Percentiles rank a stretch among this genome's conserved stretches.
Evolutionary conservation across 2,888 invertebrate species (phyloP).

Genomic region (Drosophila rellima): DNA sequence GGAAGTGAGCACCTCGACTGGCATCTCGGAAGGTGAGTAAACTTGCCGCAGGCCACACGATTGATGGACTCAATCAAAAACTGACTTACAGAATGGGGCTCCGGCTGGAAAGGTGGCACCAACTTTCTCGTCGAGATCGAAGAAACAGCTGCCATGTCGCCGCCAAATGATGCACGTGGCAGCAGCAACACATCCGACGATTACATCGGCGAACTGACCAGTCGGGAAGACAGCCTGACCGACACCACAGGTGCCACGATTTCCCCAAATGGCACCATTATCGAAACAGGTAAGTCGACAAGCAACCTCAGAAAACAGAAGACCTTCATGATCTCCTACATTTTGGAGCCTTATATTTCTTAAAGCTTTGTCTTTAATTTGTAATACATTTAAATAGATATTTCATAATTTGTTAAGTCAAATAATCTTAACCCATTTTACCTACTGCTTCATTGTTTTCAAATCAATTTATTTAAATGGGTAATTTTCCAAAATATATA

Average conservation of each 20-base stretch:
- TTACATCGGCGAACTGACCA: constrained; percentile 63
- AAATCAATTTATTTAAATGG: too few relatives aligned
- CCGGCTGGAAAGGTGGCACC: constrained; percentile 85
- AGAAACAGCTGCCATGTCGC: constrained; percentile 78
- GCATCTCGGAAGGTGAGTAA: constrained; percentile 83
- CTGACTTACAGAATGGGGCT: constrained; percentile 84
- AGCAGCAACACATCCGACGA: constrained; percentile 70
- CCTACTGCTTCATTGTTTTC: too few relatives aligned
- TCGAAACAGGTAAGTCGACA: constrained; percentile 63
- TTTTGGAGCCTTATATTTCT: too few relatives aligned
- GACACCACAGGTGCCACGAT: constrained; percentile 55
- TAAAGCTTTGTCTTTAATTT: too few relatives aligned
- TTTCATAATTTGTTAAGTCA: too few relatives aligned
- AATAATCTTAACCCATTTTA: too few relatives aligned
- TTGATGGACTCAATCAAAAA: constrained; percentile 23
- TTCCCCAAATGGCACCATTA: constrained; percentile 65
- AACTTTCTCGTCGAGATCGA: constrained; percentile 85
- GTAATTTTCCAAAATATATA: too few relatives aligned
- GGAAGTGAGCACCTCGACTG: constrained; percentile 73
- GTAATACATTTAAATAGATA: too few relatives aligned
- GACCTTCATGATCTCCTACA: too few relatives aligned
- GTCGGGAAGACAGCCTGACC: constrained; percentile 62
- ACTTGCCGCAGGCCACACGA: constrained; percentile 28
- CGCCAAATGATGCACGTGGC: constrained; percentile 45
- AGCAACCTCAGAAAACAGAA: too few relatives aligned